A percentile compares a stretch with the other conserved stretches of the same genome.
phyloP scores from a whole-genome alignment of 1,140 invertebrate species.

The Magallana ariakensis region DNA sequence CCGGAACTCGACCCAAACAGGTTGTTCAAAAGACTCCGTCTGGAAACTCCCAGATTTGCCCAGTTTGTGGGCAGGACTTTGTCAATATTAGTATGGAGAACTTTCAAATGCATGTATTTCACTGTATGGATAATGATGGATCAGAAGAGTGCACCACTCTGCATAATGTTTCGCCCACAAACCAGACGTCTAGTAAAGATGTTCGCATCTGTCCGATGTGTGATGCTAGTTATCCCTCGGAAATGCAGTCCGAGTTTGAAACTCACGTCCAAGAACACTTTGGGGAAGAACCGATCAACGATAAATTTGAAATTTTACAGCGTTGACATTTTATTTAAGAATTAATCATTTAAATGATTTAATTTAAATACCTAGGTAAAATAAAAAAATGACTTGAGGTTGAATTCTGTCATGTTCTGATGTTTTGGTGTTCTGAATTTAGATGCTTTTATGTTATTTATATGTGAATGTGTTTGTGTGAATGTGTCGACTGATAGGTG shows the following conservation, averaged over 20 bases:
- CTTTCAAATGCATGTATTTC: constrained; percentile 73
- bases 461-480: too few species aligned
- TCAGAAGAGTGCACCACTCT: constrained; percentile 53
- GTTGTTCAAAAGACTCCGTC: constrained; percentile 10
- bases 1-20: constrained; percentile 30
- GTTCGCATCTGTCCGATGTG: constrained; percentile 70
- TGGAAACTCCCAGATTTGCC: constrained; percentile 61
- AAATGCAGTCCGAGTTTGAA: constrained; percentile 67
- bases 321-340: constrained; percentile 34
- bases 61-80: constrained; percentile 68
- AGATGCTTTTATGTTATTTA: too few species aligned
- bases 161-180: constrained; percentile 56
- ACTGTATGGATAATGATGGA: constrained; percentile 69
- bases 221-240: constrained; percentile 59
- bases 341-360: too few species aligned
- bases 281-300: constrained; percentile 62
- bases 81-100: constrained; percentile 64
- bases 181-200: neutral
- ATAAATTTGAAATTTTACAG: constrained; percentile 67
- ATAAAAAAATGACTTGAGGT: too few species aligned
- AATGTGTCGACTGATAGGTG: too few species aligned
- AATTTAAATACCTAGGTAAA: too few species aligned
- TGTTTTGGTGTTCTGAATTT: too few species aligned
- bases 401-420: too few species aligned
- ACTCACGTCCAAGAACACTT: constrained; percentile 72